Evolutionary conservation across 2,797 vertebrate genomes (phyloP).

Genomic region (Pantherophis alleghaniensis): DNA sequence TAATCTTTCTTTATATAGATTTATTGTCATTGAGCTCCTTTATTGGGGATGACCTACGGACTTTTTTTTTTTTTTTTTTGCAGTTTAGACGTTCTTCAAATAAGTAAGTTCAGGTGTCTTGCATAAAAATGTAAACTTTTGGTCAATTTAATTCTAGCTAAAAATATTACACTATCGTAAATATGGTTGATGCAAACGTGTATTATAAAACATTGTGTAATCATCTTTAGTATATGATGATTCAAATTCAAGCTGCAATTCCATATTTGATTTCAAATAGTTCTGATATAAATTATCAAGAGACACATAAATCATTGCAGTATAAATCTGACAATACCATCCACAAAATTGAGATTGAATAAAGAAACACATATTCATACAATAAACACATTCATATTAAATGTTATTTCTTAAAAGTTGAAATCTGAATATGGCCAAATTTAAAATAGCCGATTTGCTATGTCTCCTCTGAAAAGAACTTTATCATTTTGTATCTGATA

Average conservation of each 20-base stretch:
- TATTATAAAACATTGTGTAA: neutral
- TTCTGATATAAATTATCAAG: neutral
- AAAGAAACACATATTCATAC: neutral
- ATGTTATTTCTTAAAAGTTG: neutral
- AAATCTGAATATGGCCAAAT: neutral
- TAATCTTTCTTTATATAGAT: neutral
- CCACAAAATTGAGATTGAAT: neutral
- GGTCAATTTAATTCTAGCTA: neutral
- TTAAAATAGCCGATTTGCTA: neutral
- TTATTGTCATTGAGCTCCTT: neutral
- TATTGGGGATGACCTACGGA: neutral
- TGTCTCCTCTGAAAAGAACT: constrained; percentile 24
- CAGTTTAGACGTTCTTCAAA: neutral
- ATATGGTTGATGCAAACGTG: neutral
- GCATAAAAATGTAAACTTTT: neutral
- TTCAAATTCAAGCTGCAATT: neutral
- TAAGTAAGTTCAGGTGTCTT: neutral
- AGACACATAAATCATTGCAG: neutral
- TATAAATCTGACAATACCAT: neutral
- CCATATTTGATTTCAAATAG: neutral
- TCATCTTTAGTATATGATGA: neutral
- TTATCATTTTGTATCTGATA: neutral
- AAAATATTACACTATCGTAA: neutral
- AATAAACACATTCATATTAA: neutral
- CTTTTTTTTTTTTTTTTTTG: neutral